phyloP scores from a whole-genome alignment of 1,140 invertebrate genomes.

The Eriocheir sinensis region DNA sequence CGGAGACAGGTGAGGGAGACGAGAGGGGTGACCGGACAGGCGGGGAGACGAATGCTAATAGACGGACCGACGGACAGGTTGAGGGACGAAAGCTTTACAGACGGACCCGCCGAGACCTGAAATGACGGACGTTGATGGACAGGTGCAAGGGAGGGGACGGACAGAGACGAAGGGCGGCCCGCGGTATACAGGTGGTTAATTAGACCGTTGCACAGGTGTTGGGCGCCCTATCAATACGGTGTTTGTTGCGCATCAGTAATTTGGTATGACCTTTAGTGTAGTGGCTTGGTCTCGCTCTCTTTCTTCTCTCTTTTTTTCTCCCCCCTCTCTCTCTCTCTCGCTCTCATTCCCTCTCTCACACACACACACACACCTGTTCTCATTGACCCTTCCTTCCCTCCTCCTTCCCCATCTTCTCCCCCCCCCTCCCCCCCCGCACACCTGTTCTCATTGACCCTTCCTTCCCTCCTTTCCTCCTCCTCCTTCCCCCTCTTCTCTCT shows the following conservation, averaged over 20 bases:
- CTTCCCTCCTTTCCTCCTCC: background rate
- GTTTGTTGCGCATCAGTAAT: background rate
- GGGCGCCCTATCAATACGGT: background rate
- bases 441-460: background rate
- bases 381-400: too few relatives aligned
- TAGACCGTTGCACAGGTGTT: background rate
- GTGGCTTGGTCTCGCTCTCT: too few relatives aligned
- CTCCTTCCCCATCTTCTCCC: too few relatives aligned
- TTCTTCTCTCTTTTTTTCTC: too few relatives aligned
- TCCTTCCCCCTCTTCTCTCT: slow-evolving; percentile 3
- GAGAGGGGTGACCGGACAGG: background rate
- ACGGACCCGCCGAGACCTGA: background rate
- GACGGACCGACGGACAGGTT: background rate
- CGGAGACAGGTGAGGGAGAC: background rate
- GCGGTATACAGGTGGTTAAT: background rate
- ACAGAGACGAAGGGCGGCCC: background rate
- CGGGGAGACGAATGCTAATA: background rate
- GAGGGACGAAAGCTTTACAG: background rate
- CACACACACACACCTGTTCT: too few relatives aligned
- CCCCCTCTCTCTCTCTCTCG: too few relatives aligned
- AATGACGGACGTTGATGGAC: background rate
- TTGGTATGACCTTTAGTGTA: background rate
- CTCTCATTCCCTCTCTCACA: too few relatives aligned
- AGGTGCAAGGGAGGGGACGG: background rate
- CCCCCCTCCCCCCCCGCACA: too few relatives aligned